Evolutionary conservation across 2,113 vertebrate species (phyloP).

Genomic region (Hippolais icterina): DNA sequence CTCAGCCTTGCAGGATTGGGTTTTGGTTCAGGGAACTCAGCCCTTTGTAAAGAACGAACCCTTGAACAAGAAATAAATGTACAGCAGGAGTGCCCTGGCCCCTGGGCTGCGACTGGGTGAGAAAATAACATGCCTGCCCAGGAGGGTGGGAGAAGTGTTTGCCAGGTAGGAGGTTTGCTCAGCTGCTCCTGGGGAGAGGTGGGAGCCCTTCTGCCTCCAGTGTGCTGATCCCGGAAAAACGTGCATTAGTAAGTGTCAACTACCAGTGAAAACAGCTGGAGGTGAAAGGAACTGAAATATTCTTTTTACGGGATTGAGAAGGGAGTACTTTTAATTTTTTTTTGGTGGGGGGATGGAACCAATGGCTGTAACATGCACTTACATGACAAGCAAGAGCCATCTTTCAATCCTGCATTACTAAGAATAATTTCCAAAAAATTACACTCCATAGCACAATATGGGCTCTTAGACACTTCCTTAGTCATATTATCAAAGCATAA

Average conservation of each 20-base stretch:
- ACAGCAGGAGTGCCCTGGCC: fast-evolving
- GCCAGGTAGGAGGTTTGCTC: neutral
- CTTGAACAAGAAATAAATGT: neutral
- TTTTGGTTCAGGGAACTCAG: neutral
- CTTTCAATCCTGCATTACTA: neutral
- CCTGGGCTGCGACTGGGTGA: fast-evolving
- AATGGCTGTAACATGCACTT: neutral
- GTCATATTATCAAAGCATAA: neutral
- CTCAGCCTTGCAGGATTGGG: fast-evolving
- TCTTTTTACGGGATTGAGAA: neutral
- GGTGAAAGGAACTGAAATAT: neutral
- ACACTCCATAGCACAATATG: too few relatives aligned
- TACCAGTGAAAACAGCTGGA: neutral
- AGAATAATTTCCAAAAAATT: neutral
- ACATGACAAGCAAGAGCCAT: neutral
- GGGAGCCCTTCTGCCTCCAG: fast-evolving
- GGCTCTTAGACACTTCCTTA: neutral
- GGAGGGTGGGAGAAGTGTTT: neutral
- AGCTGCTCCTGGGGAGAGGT: fast-evolving
- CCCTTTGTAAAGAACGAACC: fast-evolving
- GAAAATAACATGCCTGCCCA: fast-evolving
- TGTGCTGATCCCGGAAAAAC: too few relatives aligned
- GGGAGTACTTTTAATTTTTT: neutral
- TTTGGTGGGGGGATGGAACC: neutral
- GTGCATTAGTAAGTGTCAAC: fast-evolving